phyloP scores from a whole-genome alignment of 2,888 invertebrate species.

The Troides oblongomaculatus region DNA sequence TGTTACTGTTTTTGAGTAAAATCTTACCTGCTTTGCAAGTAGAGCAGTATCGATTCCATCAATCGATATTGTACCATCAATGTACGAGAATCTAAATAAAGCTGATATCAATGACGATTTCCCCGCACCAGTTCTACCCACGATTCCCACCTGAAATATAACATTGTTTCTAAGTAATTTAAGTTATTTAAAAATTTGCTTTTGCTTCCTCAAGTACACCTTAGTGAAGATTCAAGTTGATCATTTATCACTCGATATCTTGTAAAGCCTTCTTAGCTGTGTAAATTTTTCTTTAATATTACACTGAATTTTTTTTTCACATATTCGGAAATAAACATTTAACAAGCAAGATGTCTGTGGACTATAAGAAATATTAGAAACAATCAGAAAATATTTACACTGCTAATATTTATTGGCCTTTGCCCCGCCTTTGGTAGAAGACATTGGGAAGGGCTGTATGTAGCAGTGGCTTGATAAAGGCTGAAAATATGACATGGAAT shows the following conservation, averaged over 20 bases:
- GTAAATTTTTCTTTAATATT: neutral
- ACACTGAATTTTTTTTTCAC: neutral
- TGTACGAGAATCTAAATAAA: conserved; percentile 83
- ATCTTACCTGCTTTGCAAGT: conserved; percentile 75
- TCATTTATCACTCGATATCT: neutral
- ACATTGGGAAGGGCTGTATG: too few relatives aligned
- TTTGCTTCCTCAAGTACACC: neutral
- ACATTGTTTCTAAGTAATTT: neutral
- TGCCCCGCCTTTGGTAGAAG: too few relatives aligned
- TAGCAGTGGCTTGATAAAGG: too few relatives aligned
- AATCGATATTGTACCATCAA: conserved; percentile 81
- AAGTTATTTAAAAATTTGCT: neutral
- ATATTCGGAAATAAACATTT: neutral
- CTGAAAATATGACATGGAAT: too few relatives aligned
- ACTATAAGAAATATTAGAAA: neutral
- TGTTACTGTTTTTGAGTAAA: neutral
- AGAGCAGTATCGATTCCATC: conserved; percentile 81
- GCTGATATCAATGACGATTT: conserved; percentile 85
- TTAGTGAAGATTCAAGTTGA: neutral
- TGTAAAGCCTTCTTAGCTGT: neutral
- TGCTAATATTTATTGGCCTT: too few relatives aligned
- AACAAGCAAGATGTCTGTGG: neutral
- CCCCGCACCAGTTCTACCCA: conserved; percentile 88
- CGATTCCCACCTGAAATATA: conserved; percentile 81
- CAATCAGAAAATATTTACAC: too few relatives aligned